Evolutionary conservation across 1,140 invertebrate genomes (phyloP).

Genomic region (Phortica variegata): DNA sequence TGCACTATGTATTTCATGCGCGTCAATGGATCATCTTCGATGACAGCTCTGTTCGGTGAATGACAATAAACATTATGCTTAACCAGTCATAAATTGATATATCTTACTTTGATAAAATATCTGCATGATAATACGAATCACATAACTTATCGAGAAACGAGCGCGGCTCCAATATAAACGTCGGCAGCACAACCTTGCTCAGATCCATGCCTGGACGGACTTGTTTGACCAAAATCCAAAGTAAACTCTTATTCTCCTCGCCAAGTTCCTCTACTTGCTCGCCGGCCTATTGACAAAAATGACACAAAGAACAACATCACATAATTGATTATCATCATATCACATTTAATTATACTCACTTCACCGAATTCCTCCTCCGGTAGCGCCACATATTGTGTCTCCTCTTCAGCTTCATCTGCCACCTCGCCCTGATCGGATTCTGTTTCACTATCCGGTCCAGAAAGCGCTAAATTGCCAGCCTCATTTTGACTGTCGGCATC

Average conservation of each 20-base stretch:
- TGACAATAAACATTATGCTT: too few relatives aligned
- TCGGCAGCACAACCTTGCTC: conserved; percentile 91
- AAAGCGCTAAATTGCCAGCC: conserved; percentile 40
- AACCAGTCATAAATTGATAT: background rate
- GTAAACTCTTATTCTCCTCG: conserved; percentile 91
- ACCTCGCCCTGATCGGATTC: conserved; percentile 39
- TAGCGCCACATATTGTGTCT: conserved; percentile 66
- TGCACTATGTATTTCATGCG: conserved; percentile 86
- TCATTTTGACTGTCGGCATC: conserved; percentile 55
- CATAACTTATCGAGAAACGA: conserved; percentile 92
- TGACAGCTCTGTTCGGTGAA: conserved; percentile 69
- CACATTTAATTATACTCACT: conserved; percentile 57
- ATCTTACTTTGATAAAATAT: conserved; percentile 82
- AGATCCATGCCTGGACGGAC: conserved; percentile 94
- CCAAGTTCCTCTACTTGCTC: conserved; percentile 89
- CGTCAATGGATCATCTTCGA: conserved; percentile 83
- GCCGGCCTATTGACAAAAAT: conserved; percentile 66
- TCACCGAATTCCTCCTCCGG: conserved; percentile 70
- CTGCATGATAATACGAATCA: conserved; percentile 92
- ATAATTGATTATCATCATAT: background rate
- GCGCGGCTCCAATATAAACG: conserved; percentile 85
- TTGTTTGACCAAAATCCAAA: conserved; percentile 93
- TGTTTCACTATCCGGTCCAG: conserved; percentile 44
- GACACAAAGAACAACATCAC: background rate
- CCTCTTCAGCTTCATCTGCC: conserved; percentile 56